Percentiles rank a stretch among this genome's conserved stretches.
Conservation (phyloP, 2,888 invertebrate genomes). For the Drosophila peninsularis region DNA sequence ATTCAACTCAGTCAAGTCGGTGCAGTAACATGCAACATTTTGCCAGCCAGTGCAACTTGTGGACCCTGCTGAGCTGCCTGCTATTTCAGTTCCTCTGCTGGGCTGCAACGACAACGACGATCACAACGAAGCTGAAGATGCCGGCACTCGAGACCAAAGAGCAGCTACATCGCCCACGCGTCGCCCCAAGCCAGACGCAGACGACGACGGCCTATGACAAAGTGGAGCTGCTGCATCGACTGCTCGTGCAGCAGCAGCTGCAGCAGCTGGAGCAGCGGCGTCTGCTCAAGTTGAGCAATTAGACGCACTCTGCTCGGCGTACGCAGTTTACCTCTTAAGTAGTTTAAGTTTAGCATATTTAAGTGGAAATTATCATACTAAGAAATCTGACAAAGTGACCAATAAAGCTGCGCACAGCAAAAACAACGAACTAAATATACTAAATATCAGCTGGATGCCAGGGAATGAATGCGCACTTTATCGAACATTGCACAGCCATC, state of each 20-base stretch:
- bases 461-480: neutral
- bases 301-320: slow-evolving; percentile 16
- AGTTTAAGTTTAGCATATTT: slow-evolving; percentile 41
- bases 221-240: slow-evolving; percentile 59
- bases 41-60: slow-evolving; percentile 18
- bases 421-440: neutral
- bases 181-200: slow-evolving; percentile 8
- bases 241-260: slow-evolving; percentile 60
- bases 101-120: neutral
- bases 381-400: slow-evolving; percentile 31
- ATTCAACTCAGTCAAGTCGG: slow-evolving; percentile 14
- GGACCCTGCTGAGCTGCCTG: slow-evolving; percentile 22
- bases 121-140: slow-evolving; percentile 4
- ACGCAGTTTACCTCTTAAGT: slow-evolving; percentile 23
- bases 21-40: slow-evolving; percentile 35
- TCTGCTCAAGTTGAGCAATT: slow-evolving; percentile 38
- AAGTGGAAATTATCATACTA: slow-evolving; percentile 53
- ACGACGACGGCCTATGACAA: slow-evolving; percentile 36
- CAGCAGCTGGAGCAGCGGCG: slow-evolving; percentile 58
- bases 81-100: slow-evolving; percentile 29
- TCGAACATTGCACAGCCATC: neutral
- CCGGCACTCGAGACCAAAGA: slow-evolving; percentile 7
- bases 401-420: slow-evolving; percentile 35
- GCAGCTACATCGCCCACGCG: slow-evolving; percentile 6
- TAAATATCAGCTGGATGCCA: slow-evolving; percentile 3